Conservation (phyloP, 2,888 invertebrate species). For the Smittia aterrima region DNA sequence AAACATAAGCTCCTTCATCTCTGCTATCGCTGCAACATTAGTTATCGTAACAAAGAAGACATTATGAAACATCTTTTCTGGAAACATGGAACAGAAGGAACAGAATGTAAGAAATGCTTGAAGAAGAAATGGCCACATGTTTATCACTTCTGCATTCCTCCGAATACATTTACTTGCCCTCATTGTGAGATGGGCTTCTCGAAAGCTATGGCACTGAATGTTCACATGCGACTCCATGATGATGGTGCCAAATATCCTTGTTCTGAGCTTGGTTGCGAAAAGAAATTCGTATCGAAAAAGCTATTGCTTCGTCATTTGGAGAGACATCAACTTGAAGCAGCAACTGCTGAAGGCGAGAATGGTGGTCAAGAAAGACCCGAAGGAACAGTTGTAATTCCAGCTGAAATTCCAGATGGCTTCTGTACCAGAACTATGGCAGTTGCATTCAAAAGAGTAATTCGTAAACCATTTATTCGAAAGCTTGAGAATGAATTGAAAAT, state of each 20-base stretch:
- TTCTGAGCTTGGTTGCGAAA: conserved; percentile 66
- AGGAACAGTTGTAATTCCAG: conserved; percentile 43
- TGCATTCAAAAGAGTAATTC: conserved; percentile 42
- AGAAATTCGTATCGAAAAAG: conserved; percentile 79
- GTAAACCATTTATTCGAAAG: conserved; percentile 46
- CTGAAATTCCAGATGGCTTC: conserved; percentile 42
- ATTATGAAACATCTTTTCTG: conserved; percentile 87
- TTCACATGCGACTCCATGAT: conserved; percentile 78
- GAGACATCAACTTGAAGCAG: conserved; percentile 58
- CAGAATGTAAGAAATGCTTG: conserved; percentile 77
- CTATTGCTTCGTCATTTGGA: conserved; percentile 69
- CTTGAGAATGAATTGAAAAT: conserved; percentile 48
- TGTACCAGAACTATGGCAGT: conserved; percentile 42
- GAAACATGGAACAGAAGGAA: conserved; percentile 90
- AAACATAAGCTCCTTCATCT: conserved; percentile 85
- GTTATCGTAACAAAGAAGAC: conserved; percentile 83
- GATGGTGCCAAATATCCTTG: conserved; percentile 70
- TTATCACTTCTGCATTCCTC: conserved; percentile 86
- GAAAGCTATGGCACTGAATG: conserved; percentile 74
- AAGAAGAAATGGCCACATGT: conserved; percentile 92
- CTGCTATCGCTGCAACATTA: conserved; percentile 83
- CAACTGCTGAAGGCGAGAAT: conserved; percentile 44
- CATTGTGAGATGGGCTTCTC: conserved; percentile 75
- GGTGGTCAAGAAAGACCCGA: conserved; percentile 43
- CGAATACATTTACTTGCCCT: conserved; percentile 74